Evolutionary conservation across 2,888 invertebrate species (phyloP), one percentile per base, ranked within the genome.

Genomic region (Fissipunctia ypsillon): DNA sequence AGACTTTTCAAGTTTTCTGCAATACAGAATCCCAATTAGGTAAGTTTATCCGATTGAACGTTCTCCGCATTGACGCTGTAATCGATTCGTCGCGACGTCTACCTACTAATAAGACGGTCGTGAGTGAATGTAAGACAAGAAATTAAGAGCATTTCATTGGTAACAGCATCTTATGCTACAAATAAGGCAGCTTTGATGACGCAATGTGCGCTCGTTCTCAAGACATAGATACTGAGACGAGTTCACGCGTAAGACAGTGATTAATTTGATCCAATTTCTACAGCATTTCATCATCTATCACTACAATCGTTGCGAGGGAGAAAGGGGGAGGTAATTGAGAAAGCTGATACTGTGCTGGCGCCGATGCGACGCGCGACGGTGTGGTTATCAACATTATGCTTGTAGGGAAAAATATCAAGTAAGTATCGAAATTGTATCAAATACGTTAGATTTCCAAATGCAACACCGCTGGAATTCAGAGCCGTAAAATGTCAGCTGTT

Each of bases 241-340:
- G 57, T 69, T 71, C 83, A 68, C 78, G 66, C 63, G 19, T 31
- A 10, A 83, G 59, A 63, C 76, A 75, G 69, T 83, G 84, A 81
- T 81, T 80, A 56, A 83, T 83, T 67, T 60, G 76, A 75, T 75
- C 70, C 65, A 59, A 80, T 79, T 81, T 79, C 54, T 72, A 22
- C 19, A 38, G n/a, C 16, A 38, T 79, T 81, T 75, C 75, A 45
- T 35, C 64, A 79, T 70, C 0, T 35, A 59, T 66, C 22, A 16
- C 4, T 68, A 6, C 38, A 35, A 74, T 65, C 9, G 35, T 2
- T n/a, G 14, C 43, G 22, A 14, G 10, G 14, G 81, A 65, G 82
- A 82, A 68, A 80, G 43, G 50, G 65, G 22, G 14, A 25, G 4
- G 16, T 3, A 31, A 43, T 61, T 78, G 19, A 57, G 75, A 80